phyloP scores from a whole-genome alignment of 2,797 vertebrate genomes.

The Mormyrus hasselquistii region DNA sequence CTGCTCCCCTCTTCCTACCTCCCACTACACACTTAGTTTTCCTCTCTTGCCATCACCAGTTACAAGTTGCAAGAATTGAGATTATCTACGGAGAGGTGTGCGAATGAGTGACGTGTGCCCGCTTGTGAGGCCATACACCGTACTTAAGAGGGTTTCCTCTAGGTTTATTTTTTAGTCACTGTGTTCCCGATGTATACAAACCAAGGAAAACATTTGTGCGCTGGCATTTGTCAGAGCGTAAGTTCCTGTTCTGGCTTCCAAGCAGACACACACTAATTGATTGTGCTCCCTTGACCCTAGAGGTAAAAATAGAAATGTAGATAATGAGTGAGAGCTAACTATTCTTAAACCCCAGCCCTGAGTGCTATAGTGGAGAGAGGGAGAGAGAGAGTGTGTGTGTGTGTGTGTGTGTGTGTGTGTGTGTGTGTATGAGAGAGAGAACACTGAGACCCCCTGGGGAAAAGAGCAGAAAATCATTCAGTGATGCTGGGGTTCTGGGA shows the following conservation, averaged over 20 bases:
- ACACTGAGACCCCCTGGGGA: no score
- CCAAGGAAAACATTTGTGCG: not conserved
- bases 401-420: no score
- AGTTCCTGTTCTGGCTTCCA: slow-evolving; percentile 43
- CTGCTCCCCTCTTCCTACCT: not conserved
- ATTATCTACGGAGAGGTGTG: not conserved
- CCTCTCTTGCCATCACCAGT: slow-evolving; percentile 10
- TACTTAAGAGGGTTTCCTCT: not conserved
- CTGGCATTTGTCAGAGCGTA: not conserved
- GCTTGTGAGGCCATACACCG: not conserved
- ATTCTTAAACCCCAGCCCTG: slow-evolving; percentile 37
- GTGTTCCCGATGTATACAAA: not conserved
- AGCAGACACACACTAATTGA: slow-evolving; percentile 56
- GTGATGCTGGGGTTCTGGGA: slow-evolving; percentile 14
- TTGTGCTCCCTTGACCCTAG: slow-evolving; percentile 59
- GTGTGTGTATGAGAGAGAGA: no score
- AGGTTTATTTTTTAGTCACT: not conserved
- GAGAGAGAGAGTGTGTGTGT: not conserved
- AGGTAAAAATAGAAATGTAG: slow-evolving; percentile 52
- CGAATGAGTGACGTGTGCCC: not conserved
- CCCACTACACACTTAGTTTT: not conserved
- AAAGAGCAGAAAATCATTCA: not conserved
- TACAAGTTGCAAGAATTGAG: not conserved
- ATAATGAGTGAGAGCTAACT: slow-evolving; percentile 55
- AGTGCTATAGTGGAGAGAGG: slow-evolving; percentile 30